These are phyloP conservation scores for Phymorhynchus buccinoides DNA, from an alignment of 1,140 invertebrate genomes.

Conservation along the genomic window DNA sequence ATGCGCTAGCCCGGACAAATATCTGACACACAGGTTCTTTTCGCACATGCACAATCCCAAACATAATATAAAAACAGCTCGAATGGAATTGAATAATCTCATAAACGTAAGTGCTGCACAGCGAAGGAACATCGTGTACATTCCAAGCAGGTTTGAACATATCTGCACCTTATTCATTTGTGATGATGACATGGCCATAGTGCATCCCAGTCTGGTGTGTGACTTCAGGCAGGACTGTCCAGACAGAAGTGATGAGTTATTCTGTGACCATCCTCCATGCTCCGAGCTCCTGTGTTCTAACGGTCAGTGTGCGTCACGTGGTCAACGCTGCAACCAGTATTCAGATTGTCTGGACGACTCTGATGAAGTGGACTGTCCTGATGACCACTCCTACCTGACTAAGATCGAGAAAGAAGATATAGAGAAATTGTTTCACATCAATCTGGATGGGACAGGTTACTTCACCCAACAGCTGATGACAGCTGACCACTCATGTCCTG, in stretches of 20 bases:
- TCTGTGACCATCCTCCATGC: not conserved
- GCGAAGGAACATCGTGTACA: not conserved
- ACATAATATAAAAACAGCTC: not conserved
- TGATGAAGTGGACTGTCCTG: not conserved
- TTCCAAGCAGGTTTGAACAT: not conserved
- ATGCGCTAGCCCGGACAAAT: not conserved
- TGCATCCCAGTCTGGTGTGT: not conserved
- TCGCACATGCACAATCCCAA: not conserved
- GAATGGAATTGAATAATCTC: not conserved
- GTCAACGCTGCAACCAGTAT: not conserved
- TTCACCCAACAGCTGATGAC: not conserved
- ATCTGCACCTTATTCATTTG: not conserved
- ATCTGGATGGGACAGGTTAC: not conserved
- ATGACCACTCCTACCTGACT: not conserved
- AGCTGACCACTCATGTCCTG: not conserved
- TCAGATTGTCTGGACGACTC: not conserved
- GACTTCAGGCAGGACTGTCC: not conserved
- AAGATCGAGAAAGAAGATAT: not conserved
- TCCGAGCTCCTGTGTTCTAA: not conserved
- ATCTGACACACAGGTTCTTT: constrained; percentile 1
- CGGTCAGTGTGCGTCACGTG: not conserved
- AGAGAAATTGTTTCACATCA: not conserved
- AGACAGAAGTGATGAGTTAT: not conserved
- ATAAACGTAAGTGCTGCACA: not conserved
- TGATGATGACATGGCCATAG: not conserved